phyloP scores from a whole-genome alignment of 2,113 vertebrate species.

The Aptenodytes forsteri region DNA sequence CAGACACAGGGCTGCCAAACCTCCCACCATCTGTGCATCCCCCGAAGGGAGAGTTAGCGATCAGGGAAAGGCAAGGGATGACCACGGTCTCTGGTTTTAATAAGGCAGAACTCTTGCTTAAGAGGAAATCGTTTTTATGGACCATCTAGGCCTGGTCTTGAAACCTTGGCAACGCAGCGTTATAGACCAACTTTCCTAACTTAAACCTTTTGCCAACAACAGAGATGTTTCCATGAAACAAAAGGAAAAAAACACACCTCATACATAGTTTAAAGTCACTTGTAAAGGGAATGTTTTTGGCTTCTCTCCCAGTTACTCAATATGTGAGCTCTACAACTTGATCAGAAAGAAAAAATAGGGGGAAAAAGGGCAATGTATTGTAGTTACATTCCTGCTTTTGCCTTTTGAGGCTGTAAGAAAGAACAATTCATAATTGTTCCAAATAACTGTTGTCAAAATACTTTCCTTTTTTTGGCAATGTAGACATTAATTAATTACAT shows the following conservation, averaged over 20 bases:
- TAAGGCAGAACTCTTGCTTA: constrained; percentile 21
- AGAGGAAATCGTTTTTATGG: constrained; percentile 51
- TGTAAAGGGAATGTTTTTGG: constrained; percentile 46
- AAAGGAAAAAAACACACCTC: constrained; percentile 49
- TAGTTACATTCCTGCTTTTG: constrained; percentile 49
- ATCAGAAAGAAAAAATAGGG: constrained; percentile 37
- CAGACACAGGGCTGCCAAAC: background rate
- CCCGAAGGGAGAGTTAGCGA: background rate
- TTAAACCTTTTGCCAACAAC: constrained; percentile 50
- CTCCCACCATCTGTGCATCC: background rate
- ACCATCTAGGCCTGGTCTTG: constrained; percentile 37
- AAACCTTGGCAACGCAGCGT: constrained; percentile 20
- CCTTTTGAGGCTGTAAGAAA: constrained; percentile 17
- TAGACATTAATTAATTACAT: constrained; percentile 46
- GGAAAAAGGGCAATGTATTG: background rate
- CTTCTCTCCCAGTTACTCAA: constrained; percentile 58
- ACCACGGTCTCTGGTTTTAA: background rate
- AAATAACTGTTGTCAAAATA: constrained; percentile 57
- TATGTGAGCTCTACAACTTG: constrained; percentile 48
- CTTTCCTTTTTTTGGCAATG: constrained; percentile 44
- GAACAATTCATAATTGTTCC: constrained; percentile 61
- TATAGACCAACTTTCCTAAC: constrained; percentile 60
- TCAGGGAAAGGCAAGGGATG: background rate
- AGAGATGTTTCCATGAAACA: constrained; percentile 68
- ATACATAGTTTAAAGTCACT: constrained; percentile 51